Evolutionary conservation across 2,888 invertebrate species (phyloP).

Genomic region (Quadroppia sp.): DNA sequence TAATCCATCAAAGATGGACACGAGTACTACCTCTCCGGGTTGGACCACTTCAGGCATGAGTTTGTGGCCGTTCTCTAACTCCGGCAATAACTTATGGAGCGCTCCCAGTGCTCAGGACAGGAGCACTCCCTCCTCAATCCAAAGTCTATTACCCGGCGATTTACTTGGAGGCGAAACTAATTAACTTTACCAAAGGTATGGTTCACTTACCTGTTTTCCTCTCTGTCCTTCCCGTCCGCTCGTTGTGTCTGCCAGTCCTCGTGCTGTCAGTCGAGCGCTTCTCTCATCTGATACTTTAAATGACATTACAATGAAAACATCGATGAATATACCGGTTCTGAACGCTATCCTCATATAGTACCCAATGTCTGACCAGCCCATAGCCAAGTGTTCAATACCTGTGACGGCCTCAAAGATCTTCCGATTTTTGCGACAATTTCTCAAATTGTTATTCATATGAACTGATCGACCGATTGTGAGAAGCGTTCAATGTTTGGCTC

Average conservation of each 20-base stretch:
- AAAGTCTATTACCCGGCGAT: conserved; percentile 81
- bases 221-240: neutral
- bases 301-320: too few relatives aligned
- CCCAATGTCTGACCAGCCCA: neutral
- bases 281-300: too few relatives aligned
- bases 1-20: conserved; percentile 44
- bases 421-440: conserved; percentile 18
- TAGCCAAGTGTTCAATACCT: conserved; percentile 22
- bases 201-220: neutral
- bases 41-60: conserved; percentile 52
- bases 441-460: conserved; percentile 11
- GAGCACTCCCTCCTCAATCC: conserved; percentile 76
- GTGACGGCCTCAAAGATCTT: conserved; percentile 25
- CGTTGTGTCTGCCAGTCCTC: neutral
- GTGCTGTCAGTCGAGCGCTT: neutral
- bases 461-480: conserved; percentile 20
- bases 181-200: conserved; percentile 57
- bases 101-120: conserved; percentile 65
- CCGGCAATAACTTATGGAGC: conserved; percentile 54
- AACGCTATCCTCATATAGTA: neutral
- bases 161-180: conserved; percentile 78
- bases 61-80: conserved; percentile 53
- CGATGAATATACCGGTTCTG: too few relatives aligned
- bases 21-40: conserved; percentile 45
- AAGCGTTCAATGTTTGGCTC: neutral